phyloP scores from a whole-genome alignment of 2,113 vertebrate genomes.

The Alligator sinensis region DNA sequence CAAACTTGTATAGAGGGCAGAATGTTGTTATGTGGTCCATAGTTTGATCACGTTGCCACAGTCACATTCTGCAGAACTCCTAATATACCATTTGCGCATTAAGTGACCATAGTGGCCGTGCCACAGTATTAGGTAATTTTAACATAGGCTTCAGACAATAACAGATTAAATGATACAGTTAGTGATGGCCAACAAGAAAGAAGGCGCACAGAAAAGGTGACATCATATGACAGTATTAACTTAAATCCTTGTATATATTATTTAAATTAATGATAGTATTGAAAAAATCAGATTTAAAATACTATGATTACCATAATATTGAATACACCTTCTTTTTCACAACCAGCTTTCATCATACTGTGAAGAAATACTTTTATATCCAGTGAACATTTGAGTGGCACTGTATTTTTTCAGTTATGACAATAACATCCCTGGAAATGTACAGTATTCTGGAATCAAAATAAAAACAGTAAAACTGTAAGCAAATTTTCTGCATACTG shows the following conservation, averaged over 20 bases:
- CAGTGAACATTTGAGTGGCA: not conserved
- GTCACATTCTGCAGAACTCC: too few species aligned
- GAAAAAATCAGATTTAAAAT: not conserved
- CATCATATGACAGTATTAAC: not conserved
- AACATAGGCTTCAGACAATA: not conserved
- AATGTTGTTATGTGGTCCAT: too few species aligned
- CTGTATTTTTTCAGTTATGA: not conserved
- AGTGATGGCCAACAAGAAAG: not conserved
- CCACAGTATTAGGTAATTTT: not conserved
- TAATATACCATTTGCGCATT: too few species aligned
- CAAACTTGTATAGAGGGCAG: too few species aligned
- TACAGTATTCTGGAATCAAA: not conserved
- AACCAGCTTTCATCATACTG: not conserved
- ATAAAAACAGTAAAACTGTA: not conserved
- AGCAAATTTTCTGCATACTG: not conserved
- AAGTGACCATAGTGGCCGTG: too few species aligned
- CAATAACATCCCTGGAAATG: not conserved
- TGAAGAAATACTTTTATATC: not conserved
- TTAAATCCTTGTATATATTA: not conserved
- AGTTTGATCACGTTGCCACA: too few species aligned
- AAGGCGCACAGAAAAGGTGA: not conserved
- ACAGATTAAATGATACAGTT: not conserved
- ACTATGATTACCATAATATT: not conserved
- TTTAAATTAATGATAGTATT: not conserved
- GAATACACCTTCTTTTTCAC: not conserved